A percentile compares a stretch with the other conserved stretches of the same genome.
phyloP scores from a whole-genome alignment of 2,888 invertebrate species.

The Heliconius cydno region DNA sequence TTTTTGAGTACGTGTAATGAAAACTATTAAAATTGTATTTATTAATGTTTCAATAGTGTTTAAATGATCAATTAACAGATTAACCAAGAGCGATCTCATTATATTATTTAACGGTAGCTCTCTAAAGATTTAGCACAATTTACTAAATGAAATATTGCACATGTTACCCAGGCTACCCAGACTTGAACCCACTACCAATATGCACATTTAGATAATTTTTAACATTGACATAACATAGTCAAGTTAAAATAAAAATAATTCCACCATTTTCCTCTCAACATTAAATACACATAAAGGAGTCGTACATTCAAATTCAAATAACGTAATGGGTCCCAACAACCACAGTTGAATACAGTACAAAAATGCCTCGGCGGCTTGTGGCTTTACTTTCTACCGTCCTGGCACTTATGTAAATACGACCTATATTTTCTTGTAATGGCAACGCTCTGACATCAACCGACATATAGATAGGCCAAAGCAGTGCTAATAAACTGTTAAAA shows the following conservation, averaged over 20 bases:
- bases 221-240: not conserved
- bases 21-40: no score
- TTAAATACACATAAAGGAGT: slow-evolving; percentile 29
- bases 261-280: slow-evolving; percentile 13
- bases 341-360: slow-evolving; percentile 40
- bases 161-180: no score
- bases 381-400: slow-evolving; percentile 42
- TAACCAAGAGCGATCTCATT: no score
- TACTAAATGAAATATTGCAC: no score
- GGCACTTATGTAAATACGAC: slow-evolving; percentile 56
- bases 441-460: slow-evolving; percentile 4
- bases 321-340: slow-evolving; percentile 43
- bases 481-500: not conserved
- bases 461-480: not conserved
- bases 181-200: not conserved
- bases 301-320: slow-evolving; percentile 41
- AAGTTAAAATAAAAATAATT: slow-evolving; percentile 3
- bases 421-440: slow-evolving; percentile 53
- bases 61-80: no score
- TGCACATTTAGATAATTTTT: not conserved
- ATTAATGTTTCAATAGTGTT: no score
- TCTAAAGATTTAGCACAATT: no score
- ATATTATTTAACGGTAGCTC: no score
- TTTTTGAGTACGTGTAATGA: no score
- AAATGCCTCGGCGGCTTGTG: slow-evolving; percentile 42